Conservation (phyloP, 2,797 vertebrate genomes). For the Acanthurus tractus region DNA sequence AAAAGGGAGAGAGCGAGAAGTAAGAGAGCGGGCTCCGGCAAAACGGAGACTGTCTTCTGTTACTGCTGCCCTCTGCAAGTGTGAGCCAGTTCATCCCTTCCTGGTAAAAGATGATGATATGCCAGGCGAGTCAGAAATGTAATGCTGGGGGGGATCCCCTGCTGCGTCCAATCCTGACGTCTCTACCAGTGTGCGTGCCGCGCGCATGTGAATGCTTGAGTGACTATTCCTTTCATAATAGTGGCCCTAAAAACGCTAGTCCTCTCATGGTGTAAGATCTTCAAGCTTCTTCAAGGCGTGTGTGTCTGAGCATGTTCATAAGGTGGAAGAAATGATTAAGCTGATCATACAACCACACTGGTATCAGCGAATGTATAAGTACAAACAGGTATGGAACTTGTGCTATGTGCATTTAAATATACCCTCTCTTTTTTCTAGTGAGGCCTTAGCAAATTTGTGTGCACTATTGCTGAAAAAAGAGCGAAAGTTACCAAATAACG, state of each 20-base stretch:
- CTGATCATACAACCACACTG: background rate
- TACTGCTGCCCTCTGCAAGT: conserved; percentile 57
- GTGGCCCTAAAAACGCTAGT: too few relatives aligned
- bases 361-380: background rate
- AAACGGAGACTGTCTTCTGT: conserved; percentile 45
- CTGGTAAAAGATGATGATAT: conserved; percentile 69
- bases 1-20: conserved; percentile 6
- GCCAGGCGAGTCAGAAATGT: conserved; percentile 74
- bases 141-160: conserved; percentile 73
- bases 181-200: conserved; percentile 46
- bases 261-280: too few relatives aligned
- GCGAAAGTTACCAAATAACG: background rate
- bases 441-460: background rate
- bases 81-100: conserved; percentile 72
- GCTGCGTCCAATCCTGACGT: conserved; percentile 82
- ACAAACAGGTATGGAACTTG: too few relatives aligned
- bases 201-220: background rate
- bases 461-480: background rate
- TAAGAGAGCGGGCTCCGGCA: conserved; percentile 24
- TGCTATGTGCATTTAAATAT: background rate
- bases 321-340: background rate
- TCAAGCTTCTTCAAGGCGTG: background rate
- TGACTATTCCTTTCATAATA: background rate
- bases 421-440: background rate
- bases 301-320: background rate